Evolutionary conservation across 2,797 vertebrate species (phyloP), one percentile per base, ranked within the genome.

Genomic region (Poeciliopsis presidionis): DNA sequence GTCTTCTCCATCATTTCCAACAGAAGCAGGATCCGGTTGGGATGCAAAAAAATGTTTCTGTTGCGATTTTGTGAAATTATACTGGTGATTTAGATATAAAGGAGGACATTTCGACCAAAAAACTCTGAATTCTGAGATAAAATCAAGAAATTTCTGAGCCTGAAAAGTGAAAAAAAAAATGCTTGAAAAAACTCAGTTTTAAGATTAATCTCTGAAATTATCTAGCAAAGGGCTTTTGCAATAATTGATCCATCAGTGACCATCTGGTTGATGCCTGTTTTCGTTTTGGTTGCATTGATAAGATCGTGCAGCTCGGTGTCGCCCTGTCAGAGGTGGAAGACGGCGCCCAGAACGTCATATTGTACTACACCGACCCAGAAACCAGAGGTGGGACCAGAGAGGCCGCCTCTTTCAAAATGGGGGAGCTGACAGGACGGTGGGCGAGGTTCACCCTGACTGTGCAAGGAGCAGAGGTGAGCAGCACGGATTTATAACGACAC

Each of bases 331-430:
- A 95, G 0, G 97, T 97, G 75, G 97, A 98, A 82, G 97, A 98
- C 5, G 95, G 93, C 2, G 95, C 92, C 47, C 98, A 99, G 92
- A 95, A 93, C 4, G 89, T 99, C 81, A 86, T 98, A 1, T 67
- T 98, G 74, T 99, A 97, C 89, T 98, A 99, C 94, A 98, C 97
- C 0, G 97, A 98, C 73, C 94, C 96, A 0, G 95, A 96, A 28
- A 94, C 95, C 0, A 73, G 63, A 1, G 85, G 84, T 0, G 87
- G 93, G 74, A 98, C 97, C 43, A 94, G 82, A 2, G 97, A 98
- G 83, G 97, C 96, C 0, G 97, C 97, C 4, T 96, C 96, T 0
- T 99, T 99, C 84, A 96, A 96, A 61, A 96, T 99, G 91, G 96
- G 95, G 0, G 95, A 97, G 88, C 95, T 98, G 94, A 98, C 97